These are phyloP conservation scores for Apamea anceps DNA, from an alignment of 2,888 invertebrate genomes.

Conservation along the genomic window DNA sequence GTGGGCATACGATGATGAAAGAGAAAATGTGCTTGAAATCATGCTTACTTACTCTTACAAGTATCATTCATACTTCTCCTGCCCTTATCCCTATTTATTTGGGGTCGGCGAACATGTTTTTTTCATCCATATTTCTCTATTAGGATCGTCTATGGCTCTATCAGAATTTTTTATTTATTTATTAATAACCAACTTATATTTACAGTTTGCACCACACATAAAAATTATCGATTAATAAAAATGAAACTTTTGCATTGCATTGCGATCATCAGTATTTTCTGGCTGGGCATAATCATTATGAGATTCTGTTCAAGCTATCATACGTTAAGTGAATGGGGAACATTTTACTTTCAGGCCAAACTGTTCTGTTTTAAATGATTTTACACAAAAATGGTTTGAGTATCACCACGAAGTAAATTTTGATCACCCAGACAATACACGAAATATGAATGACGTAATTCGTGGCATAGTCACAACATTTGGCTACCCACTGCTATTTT, in stretches of 20 bases:
- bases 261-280: background rate
- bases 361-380: background rate
- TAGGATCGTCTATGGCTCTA: no score
- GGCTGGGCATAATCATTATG: background rate
- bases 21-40: background rate
- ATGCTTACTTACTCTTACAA: no score
- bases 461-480: background rate
- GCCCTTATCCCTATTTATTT: background rate
- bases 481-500: background rate
- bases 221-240: background rate
- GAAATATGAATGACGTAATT: background rate
- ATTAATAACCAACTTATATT: no score
- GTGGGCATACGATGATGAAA: no score
- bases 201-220: background rate
- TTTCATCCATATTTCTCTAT: background rate
- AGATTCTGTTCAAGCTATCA: background rate
- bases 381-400: slow-evolving; percentile 1
- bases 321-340: background rate
- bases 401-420: background rate
- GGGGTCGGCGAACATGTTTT: background rate
- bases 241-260: background rate
- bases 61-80: no score
- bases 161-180: no score
- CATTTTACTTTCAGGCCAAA: background rate
- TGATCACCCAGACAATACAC: background rate